Base-by-base conservation (phyloP, 2,888 invertebrate genomes). In the Mythimna albipuncta region DNA sequence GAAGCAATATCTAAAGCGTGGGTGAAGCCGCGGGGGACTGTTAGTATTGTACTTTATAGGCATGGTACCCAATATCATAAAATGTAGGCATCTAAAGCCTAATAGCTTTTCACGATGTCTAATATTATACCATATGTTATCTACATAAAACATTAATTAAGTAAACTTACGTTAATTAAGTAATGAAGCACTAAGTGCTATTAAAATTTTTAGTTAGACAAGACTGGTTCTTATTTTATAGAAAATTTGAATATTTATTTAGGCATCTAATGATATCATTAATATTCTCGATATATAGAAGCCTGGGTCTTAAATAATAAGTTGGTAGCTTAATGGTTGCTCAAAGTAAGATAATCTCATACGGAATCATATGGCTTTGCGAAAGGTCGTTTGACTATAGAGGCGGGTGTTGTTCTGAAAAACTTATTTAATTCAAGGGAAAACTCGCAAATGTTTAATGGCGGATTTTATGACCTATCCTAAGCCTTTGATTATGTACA, bases 221-320 rank as follows among this genome's bases (percentile, higher is more conserved):
- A 55, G 1, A 1, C 9, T 38, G 35, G 1, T 6, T 44, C 62
- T 44, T 62, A 50, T 68, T 55, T 32, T 21, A 55, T 13, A 41
- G 58, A 44, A 75, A 50, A 55, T 61, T n/a, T 66, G 13, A 74
- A 41, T 32, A 19, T 6, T 55, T 41, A 67, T 55, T 47, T 32
- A 21, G 26, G 21, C 11, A 2, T 47, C 2, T 35, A 55, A 50
- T 55, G 11, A 19, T 54, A 50, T 35, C 19, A 3, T 58, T 67
- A 19, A 32, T 5, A 50, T 50, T 44, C 55, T 55, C 9, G 6
- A 13, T 9, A 16, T 13, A 55, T 13, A 38, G 2, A 52, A 68
- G 38, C 26, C 10, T 38, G 47, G 21, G 19, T 9, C 16, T 26
- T 11, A 47, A 68, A 21, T 19, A 55, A 9, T 65, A 21, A 13